Conservation (phyloP, 2,797 vertebrate species). For the Vipera latastei region DNA sequence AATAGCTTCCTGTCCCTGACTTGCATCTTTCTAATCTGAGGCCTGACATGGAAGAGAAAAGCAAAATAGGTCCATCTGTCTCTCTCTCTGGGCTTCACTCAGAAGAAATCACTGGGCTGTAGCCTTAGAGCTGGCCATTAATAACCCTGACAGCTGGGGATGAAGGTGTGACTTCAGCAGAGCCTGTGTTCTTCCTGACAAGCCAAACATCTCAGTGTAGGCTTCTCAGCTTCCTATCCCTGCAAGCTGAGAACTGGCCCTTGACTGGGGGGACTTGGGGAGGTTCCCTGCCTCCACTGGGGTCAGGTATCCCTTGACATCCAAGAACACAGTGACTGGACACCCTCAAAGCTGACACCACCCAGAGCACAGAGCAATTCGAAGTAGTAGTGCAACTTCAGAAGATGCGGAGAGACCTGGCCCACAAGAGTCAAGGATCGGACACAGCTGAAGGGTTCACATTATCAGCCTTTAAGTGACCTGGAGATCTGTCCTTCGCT, state of each 20-base stretch:
- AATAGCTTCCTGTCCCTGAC: not conserved
- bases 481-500: not conserved
- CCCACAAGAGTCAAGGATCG: not conserved
- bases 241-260: not conserved
- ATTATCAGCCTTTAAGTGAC: not conserved
- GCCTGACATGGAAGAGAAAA: rapidly evolving
- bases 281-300: not conserved
- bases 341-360: not conserved
- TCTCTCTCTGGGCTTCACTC: constrained; percentile 26
- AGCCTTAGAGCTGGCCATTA: constrained; percentile 30
- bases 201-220: not conserved
- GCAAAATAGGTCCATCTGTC: not conserved
- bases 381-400: not conserved
- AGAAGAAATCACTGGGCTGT: not conserved
- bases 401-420: too few relatives aligned
- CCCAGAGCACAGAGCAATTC: not conserved
- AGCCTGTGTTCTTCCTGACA: not conserved
- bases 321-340: not conserved
- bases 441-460: not conserved
- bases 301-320: not conserved
- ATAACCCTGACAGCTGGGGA: constrained; percentile 58
- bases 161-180: constrained; percentile 41
- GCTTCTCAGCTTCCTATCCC: not conserved
- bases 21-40: not conserved
- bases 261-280: not conserved